Evolutionary conservation across 92 coral and sea anemone genomes (phyloP).

Genomic region (Siderastrea siderea): DNA sequence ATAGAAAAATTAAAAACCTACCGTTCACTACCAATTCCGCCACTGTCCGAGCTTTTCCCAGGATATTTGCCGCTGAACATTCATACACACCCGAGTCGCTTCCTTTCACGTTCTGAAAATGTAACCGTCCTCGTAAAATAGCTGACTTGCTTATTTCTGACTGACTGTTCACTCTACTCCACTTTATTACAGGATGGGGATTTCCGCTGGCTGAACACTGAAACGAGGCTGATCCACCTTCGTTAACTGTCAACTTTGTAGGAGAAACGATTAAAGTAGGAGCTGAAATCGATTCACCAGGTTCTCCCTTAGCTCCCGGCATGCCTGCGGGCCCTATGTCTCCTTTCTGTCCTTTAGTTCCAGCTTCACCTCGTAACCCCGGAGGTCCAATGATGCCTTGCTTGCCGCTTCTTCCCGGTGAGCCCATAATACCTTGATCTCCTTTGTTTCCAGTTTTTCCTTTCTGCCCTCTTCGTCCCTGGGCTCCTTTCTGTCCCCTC

Average conservation of each 20-base stretch:
- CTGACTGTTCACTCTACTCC: constrained; percentile 36
- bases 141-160: constrained; percentile 5
- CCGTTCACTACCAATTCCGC: constrained; percentile 47
- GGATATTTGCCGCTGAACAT: constrained; percentile 60
- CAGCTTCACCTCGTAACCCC: no score
- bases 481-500: constrained; percentile 28
- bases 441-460: constrained; percentile 39
- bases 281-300: no score
- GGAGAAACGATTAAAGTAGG: no score
- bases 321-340: no score
- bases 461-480: not conserved
- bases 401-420: constrained; percentile 21
- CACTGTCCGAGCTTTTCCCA: constrained; percentile 25
- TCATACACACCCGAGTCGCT: constrained; percentile 56
- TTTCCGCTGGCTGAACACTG: constrained; percentile 31
- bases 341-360: no score
- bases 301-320: no score
- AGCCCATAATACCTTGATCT: constrained; percentile 35
- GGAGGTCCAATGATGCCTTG: no score
- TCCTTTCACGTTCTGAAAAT: constrained; percentile 23
- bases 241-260: no score
- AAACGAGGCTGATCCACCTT: no score
- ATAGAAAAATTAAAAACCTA: constrained; percentile 16
- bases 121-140: constrained; percentile 30
- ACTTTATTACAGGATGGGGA: not conserved